Evolutionary conservation across 2,797 vertebrate species (phyloP).

Genomic region (Odontamblyopus lacepedii): DNA sequence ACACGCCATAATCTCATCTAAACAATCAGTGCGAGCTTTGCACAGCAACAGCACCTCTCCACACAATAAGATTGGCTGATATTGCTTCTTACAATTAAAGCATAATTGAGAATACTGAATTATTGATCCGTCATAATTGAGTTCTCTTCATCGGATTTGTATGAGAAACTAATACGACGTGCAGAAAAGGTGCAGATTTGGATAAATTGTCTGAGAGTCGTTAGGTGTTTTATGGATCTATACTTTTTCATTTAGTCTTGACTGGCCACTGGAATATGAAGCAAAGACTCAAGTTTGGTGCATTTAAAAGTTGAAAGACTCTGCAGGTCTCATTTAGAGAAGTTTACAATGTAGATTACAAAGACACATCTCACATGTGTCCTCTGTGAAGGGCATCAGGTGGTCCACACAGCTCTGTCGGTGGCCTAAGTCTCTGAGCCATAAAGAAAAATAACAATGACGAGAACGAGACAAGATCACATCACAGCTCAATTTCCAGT

Average conservation of each 20-base stretch:
- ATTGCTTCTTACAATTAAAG: slow-evolving; percentile 75
- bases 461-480: no score
- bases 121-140: slow-evolving; percentile 77
- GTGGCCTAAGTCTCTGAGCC: no score
- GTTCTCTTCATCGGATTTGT: slow-evolving; percentile 70
- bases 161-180: slow-evolving; percentile 65
- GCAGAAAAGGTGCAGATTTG: slow-evolving; percentile 60
- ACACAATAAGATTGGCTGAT: slow-evolving; percentile 71
- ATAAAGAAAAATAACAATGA: no score
- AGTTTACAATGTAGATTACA: neutral
- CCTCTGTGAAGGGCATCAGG: no score
- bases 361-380: neutral
- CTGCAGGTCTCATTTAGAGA: neutral
- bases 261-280: slow-evolving; percentile 50
- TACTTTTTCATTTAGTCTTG: slow-evolving; percentile 44
- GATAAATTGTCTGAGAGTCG: slow-evolving; percentile 57
- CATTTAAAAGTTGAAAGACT: neutral
- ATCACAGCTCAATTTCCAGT: no score
- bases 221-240: slow-evolving; percentile 44
- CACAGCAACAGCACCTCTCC: slow-evolving; percentile 71
- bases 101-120: slow-evolving; percentile 76
- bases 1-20: slow-evolving; percentile 73
- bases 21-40: slow-evolving; percentile 75
- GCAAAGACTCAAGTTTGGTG: slow-evolving; percentile 41
- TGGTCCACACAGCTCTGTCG: neutral